A percentile compares a stretch with the other conserved stretches of the same genome.
These are phyloP conservation scores for Drosophila bifasciata DNA, from an alignment of 1,140 invertebrate genomes.

Conservation along the genomic window DNA sequence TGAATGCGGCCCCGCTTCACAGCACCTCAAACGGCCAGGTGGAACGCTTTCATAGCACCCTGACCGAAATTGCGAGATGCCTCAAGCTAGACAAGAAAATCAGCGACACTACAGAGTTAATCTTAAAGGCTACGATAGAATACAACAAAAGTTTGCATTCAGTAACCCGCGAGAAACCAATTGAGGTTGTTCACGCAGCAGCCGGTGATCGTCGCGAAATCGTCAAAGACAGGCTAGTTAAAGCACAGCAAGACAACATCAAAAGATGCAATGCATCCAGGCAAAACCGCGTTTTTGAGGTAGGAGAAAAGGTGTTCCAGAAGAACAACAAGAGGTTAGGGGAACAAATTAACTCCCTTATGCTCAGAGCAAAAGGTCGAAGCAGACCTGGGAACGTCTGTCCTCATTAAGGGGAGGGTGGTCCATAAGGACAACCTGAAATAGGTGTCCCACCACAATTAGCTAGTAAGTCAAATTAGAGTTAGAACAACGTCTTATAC, in stretches of 20 bases:
- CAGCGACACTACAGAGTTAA: constrained; percentile 24
- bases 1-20: constrained; percentile 31
- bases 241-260: constrained; percentile 18
- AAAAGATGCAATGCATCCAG: constrained; percentile 18
- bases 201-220: constrained; percentile 3
- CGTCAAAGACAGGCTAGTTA: constrained; percentile 15
- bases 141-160: constrained; percentile 41
- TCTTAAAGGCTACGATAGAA: constrained; percentile 16
- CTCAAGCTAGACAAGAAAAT: constrained; percentile 11
- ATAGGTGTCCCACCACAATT: not conserved
- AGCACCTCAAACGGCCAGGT: constrained; percentile 34
- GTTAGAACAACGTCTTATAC: not conserved
- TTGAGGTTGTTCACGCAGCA: constrained; percentile 21
- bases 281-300: constrained; percentile 20
- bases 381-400: constrained; percentile 30
- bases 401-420: constrained; percentile 35
- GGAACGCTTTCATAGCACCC: constrained; percentile 14
- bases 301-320: constrained; percentile 20
- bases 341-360: constrained; percentile 31
- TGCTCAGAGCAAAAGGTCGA: constrained; percentile 18
- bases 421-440: constrained; percentile 26
- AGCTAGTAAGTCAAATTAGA: not conserved
- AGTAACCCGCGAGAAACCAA: constrained; percentile 16
- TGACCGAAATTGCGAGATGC: constrained; percentile 9
- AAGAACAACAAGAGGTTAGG: constrained; percentile 24